Evolutionary conservation across 92 coral and sea anemone species (phyloP).

Genomic region (Blastomussa wellsi): DNA sequence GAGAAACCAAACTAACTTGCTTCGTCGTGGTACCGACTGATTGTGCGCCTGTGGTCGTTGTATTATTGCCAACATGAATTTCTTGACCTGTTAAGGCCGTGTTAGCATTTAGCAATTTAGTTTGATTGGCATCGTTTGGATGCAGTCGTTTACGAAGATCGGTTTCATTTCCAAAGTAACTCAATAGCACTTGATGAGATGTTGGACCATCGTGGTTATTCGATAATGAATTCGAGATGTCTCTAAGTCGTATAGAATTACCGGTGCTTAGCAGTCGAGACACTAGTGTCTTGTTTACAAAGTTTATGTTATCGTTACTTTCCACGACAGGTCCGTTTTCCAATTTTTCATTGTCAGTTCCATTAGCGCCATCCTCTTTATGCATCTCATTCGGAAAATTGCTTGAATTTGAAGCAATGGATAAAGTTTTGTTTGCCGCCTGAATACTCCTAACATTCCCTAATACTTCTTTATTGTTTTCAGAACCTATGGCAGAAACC

Average conservation of each 20-base stretch:
- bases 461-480: neutral
- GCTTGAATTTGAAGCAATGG: neutral
- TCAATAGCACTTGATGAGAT: slow-evolving; percentile 60
- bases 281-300: slow-evolving; percentile 1
- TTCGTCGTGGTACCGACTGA: neutral
- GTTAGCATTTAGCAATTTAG: neutral
- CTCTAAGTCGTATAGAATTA: neutral
- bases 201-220: neutral
- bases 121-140: slow-evolving; percentile 4
- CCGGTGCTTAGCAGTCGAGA: neutral
- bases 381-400: neutral
- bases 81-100: neutral
- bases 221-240: neutral
- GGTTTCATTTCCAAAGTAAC: slow-evolving; percentile 74
- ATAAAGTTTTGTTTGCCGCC: neutral
- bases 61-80: neutral
- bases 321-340: neutral
- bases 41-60: neutral
- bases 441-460: slow-evolving; percentile 21
- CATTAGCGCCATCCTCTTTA: neutral
- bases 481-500: too few species aligned
- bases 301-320: neutral
- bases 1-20: too few species aligned
- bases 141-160: slow-evolving; percentile 52
- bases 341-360: too few species aligned